These are phyloP conservation scores for Microctenopoma stevenorrisi DNA, from an alignment of 2,797 vertebrate species.

Conservation along the genomic window DNA sequence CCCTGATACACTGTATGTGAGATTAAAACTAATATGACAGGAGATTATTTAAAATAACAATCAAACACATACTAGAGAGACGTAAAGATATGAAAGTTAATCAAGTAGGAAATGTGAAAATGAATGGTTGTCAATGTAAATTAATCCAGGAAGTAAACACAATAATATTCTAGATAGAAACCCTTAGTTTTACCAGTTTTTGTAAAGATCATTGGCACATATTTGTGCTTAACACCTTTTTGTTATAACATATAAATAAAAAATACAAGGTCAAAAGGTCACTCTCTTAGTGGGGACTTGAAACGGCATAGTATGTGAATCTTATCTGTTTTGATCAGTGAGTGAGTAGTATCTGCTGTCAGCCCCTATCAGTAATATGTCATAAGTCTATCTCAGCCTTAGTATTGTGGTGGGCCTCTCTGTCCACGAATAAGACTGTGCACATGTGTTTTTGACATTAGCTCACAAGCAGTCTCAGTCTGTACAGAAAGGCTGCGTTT, in stretches of 20 bases:
- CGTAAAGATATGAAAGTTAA: not conserved
- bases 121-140: conserved; percentile 2
- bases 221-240: not conserved
- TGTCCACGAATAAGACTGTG: not conserved
- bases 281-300: not conserved
- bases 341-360: conserved; percentile 9
- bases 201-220: not conserved
- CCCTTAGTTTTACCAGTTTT: not conserved
- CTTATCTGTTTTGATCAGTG: conserved; percentile 47
- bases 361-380: conserved; percentile 3
- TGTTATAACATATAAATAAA: not conserved
- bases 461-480: not conserved
- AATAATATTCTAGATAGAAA: too few species aligned
- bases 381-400: conserved; percentile 8
- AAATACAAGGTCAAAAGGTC: not conserved
- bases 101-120: not conserved
- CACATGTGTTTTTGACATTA: conserved; percentile 20
- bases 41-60: not conserved
- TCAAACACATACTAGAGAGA: not conserved
- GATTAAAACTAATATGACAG: not conserved
- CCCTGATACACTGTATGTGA: not conserved
- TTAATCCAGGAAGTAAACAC: conserved; percentile 10
- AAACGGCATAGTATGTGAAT: not conserved
- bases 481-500: conserved; percentile 5
- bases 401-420: not conserved